A percentile compares a stretch with the other conserved stretches of the same genome.
phyloP scores from a whole-genome alignment of 2,888 invertebrate species.

The Rotaria sp. region DNA sequence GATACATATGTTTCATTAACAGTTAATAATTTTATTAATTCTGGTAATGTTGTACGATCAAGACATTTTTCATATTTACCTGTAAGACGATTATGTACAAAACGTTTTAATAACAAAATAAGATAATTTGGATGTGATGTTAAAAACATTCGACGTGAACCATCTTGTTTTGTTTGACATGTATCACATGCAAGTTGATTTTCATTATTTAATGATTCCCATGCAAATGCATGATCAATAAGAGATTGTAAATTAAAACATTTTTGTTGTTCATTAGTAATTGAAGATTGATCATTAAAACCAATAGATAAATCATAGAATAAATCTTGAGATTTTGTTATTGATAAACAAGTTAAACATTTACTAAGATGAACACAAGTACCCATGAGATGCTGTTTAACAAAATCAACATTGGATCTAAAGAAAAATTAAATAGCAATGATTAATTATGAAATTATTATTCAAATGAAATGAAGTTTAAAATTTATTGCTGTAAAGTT shows the following conservation, averaged over 20 bases:
- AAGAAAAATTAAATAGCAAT: background rate
- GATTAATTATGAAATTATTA: background rate
- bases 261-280: background rate
- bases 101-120: constrained; percentile 27
- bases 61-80: constrained; percentile 31
- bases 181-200: constrained; percentile 23
- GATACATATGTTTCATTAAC: background rate
- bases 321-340: background rate
- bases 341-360: constrained; percentile 7
- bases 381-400: constrained; percentile 4
- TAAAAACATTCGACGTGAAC: constrained; percentile 21
- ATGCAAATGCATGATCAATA: constrained; percentile 17
- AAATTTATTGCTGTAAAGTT: too few relatives aligned
- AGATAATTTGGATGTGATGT: constrained; percentile 29
- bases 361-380: background rate
- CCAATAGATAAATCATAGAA: constrained; percentile 1
- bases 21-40: background rate
- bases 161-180: constrained; percentile 4
- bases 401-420: background rate
- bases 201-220: background rate
- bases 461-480: too few relatives aligned
- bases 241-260: background rate
- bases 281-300: background rate
- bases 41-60: constrained; percentile 24
- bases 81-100: background rate